A percentile compares a stretch with the other conserved stretches of the same genome.
Conservation (phyloP, 2,888 invertebrate genomes). For the Sialis fuliginosa region DNA sequence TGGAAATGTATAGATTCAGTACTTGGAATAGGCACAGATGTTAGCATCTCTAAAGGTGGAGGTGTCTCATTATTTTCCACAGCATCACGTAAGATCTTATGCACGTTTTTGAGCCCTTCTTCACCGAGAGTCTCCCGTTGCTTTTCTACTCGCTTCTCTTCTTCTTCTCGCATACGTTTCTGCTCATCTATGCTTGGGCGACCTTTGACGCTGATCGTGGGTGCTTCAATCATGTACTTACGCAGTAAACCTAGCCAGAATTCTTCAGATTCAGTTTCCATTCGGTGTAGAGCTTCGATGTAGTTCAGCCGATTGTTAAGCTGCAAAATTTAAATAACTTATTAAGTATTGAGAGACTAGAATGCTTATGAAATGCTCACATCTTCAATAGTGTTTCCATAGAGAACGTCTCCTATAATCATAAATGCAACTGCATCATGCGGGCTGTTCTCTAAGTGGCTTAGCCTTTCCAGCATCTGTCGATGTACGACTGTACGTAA, state of each 20-base stretch:
- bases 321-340: constrained; percentile 21
- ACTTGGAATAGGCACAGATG: constrained; percentile 57
- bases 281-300: constrained; percentile 36
- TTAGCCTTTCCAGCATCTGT: constrained; percentile 47
- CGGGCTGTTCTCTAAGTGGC: constrained; percentile 56
- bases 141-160: constrained; percentile 48
- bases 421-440: constrained; percentile 60
- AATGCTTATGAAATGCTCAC: constrained; percentile 29
- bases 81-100: constrained; percentile 42
- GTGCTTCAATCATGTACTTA: constrained; percentile 45
- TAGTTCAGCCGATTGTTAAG: constrained; percentile 51
- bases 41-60: constrained; percentile 52
- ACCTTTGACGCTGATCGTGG: constrained; percentile 42
- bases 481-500: constrained; percentile 55
- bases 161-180: constrained; percentile 48
- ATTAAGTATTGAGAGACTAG: not conserved
- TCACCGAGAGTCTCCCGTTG: constrained; percentile 47
- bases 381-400: constrained; percentile 54
- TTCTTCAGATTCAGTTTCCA: constrained; percentile 38
- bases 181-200: constrained; percentile 46
- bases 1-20: constrained; percentile 55
- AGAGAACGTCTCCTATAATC: constrained; percentile 68
- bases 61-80: constrained; percentile 58
- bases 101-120: constrained; percentile 47
- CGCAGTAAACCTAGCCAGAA: constrained; percentile 59